Percentiles rank a stretch among this genome's conserved stretches.
phyloP scores from a whole-genome alignment of 2,797 vertebrate species.

The Miichthys miiuy region DNA sequence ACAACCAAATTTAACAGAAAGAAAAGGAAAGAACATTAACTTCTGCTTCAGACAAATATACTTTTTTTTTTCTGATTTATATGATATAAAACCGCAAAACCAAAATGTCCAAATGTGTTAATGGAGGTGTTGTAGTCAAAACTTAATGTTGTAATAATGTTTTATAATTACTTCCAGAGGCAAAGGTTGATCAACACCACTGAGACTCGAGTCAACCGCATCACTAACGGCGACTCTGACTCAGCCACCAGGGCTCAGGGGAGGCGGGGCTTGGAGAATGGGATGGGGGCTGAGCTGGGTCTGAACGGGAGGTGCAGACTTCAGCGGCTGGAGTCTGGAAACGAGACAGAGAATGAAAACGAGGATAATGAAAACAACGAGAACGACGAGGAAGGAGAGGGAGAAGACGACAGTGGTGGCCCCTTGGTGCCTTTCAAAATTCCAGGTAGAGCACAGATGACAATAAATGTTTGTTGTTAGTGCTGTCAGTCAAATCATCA shows the following conservation, averaged over 20 bases:
- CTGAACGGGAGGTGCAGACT: constrained; percentile 80
- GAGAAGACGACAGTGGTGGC: constrained; percentile 84
- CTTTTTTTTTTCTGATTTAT: neutral
- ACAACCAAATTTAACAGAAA: constrained; percentile 29
- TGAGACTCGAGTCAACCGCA: constrained; percentile 80
- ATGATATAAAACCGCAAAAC: neutral
- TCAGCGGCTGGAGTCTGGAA: constrained; percentile 79
- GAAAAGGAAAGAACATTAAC: constrained; percentile 10
- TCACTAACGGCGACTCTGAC: constrained; percentile 91
- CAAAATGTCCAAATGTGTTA: neutral
- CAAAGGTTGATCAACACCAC: constrained; percentile 94
- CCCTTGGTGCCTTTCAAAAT: constrained; percentile 90
- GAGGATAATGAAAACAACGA: constrained; percentile 91
- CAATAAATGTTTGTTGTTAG: neutral
- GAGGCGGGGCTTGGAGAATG: constrained; percentile 90
- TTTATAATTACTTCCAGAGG: constrained; percentile 81
- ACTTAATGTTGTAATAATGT: neutral
- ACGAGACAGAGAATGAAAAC: constrained; percentile 89
- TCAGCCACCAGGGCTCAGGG: constrained; percentile 86
- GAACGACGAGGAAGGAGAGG: constrained; percentile 86
- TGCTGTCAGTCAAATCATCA: no score
- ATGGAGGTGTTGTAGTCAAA: neutral
- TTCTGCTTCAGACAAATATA: constrained; percentile 15
- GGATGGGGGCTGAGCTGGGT: constrained; percentile 85
- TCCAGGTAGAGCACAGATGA: constrained; percentile 82